phyloP scores from a whole-genome alignment of 1,140 invertebrate genomes.

The Vanessa tameamea region DNA sequence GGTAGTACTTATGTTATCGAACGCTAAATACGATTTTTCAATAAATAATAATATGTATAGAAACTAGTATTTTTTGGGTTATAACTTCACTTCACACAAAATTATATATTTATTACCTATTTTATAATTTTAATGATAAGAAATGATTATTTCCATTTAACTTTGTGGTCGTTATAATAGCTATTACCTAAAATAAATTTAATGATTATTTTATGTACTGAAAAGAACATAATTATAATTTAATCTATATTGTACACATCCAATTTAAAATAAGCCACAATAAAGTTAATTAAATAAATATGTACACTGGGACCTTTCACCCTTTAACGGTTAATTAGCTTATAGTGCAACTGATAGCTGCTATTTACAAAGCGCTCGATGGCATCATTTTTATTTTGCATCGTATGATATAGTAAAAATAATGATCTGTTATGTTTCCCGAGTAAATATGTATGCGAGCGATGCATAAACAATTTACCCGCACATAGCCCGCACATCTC shows the following conservation, averaged over 20 bases:
- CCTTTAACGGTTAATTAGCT: constrained; percentile 24
- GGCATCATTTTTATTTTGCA: constrained; percentile 25
- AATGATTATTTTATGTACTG: neutral
- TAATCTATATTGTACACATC: neutral
- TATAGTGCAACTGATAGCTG: constrained; percentile 18
- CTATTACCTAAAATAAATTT: no score
- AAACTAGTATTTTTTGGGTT: no score
- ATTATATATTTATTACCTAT: no score
- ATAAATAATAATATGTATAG: no score
- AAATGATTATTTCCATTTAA: no score
- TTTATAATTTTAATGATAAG: no score
- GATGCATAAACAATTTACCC: constrained; percentile 63
- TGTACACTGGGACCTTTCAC: constrained; percentile 5
- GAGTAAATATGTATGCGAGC: constrained; percentile 49
- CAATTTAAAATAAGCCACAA: neutral
- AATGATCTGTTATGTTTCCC: constrained; percentile 24
- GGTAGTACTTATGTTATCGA: no score
- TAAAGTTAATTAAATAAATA: constrained; percentile 11
- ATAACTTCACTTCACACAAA: no score
- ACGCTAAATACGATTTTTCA: no score
- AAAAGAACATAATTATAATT: neutral
- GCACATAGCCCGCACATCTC: constrained; percentile 53
- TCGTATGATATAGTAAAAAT: constrained; percentile 34
- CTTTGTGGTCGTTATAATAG: no score
- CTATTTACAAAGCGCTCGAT: constrained; percentile 29